These are phyloP conservation scores for Megaceryle maxima DNA, from an alignment of 2,113 vertebrate genomes.

Conservation along the genomic window DNA sequence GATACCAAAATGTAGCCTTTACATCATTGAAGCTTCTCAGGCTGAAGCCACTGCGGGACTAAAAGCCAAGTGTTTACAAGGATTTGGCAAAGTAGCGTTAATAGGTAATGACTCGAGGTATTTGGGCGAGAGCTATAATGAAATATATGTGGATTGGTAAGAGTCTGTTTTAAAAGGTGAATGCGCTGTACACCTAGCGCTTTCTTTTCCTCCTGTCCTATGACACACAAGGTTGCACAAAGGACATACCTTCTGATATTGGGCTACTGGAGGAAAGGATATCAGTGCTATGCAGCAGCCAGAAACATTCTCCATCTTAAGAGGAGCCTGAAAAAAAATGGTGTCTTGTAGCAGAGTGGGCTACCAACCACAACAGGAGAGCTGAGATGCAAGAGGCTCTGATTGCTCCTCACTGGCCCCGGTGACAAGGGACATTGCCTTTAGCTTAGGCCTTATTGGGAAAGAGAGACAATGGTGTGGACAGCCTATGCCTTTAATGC, in stretches of 20 bases:
- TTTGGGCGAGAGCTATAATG: accelerated
- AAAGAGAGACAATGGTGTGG: background rate
- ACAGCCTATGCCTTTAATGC: background rate
- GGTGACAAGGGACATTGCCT: accelerated
- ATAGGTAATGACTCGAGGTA: background rate
- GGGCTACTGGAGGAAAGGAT: background rate
- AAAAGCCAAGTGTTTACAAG: background rate
- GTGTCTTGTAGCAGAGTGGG: background rate
- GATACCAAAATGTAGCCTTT: background rate
- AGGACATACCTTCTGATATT: background rate
- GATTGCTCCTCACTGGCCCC: background rate
- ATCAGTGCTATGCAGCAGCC: background rate
- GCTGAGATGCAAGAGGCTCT: background rate
- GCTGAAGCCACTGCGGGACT: background rate
- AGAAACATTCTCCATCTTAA: background rate
- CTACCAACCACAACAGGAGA: background rate
- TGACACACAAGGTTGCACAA: background rate
- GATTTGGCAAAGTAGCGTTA: background rate
- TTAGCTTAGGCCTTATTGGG: background rate
- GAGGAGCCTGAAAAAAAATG: background rate
- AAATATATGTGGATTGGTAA: background rate
- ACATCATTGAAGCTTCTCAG: accelerated
- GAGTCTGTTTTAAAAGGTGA: background rate
- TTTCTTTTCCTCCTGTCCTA: background rate
- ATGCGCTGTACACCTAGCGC: background rate